phyloP scores from a whole-genome alignment of 2,888 invertebrate genomes.

The Cerceris rybyensis region DNA sequence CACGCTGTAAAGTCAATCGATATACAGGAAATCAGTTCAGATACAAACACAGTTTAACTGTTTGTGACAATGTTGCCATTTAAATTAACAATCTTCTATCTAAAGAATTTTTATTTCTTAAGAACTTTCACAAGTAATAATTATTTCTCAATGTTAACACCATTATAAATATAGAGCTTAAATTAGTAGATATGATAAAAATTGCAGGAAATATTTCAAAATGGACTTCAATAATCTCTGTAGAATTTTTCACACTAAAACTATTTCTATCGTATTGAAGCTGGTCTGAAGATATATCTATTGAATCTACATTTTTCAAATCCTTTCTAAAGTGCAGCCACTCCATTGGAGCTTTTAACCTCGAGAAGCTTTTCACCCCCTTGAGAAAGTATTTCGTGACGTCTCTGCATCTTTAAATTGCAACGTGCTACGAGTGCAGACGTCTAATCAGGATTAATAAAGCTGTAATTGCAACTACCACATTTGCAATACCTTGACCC shows the following conservation, averaged over 20 bases:
- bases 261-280: constrained; percentile 27
- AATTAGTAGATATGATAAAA: no score
- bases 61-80: no score
- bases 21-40: not conserved
- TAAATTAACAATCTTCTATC: no score
- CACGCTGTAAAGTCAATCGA: constrained; percentile 22
- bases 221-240: no score
- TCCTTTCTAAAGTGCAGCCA: constrained; percentile 12
- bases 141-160: not conserved
- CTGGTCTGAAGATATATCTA: not conserved
- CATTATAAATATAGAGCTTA: not conserved
- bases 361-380: constrained; percentile 45
- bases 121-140: not conserved
- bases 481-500: not conserved
- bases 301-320: constrained; percentile 35
- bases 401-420: constrained; percentile 30
- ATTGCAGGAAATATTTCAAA: no score
- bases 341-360: constrained; percentile 50
- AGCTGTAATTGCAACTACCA: not conserved
- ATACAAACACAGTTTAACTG: no score
- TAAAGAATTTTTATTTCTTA: not conserved
- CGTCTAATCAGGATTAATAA: constrained; percentile 18
- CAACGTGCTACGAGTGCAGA: constrained; percentile 12
- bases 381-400: constrained; percentile 25
- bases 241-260: not conserved